Evolutionary conservation across 2,113 vertebrate genomes (phyloP).

Genomic region (Nyctereutes procyonoides): DNA sequence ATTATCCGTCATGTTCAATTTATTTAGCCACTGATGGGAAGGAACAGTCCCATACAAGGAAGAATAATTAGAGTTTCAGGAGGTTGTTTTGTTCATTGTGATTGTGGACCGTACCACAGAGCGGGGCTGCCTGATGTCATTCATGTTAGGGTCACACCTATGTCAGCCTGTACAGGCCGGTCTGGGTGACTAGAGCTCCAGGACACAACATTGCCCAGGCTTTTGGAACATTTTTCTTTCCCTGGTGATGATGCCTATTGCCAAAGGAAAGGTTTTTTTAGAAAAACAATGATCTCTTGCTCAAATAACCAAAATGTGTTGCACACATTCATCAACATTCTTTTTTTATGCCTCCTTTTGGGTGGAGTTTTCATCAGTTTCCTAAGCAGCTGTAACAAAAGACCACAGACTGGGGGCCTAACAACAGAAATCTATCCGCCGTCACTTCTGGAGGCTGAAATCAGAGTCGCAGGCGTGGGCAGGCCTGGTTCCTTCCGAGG

Average conservation of each 20-base stretch:
- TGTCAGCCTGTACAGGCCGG: rapidly evolving
- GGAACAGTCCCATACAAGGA: neutral
- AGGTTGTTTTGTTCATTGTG: neutral
- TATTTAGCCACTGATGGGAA: neutral
- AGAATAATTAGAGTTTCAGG: neutral
- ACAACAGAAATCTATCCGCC: neutral
- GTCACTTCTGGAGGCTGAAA: neutral
- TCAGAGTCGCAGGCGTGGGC: rapidly evolving
- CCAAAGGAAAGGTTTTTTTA: neutral
- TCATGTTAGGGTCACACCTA: too few relatives aligned
- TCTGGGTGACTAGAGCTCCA: neutral
- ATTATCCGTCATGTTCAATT: neutral
- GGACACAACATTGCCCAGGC: neutral
- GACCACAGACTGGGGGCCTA: neutral
- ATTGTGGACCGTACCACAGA: too few relatives aligned
- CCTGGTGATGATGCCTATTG: neutral
- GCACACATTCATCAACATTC: rapidly evolving
- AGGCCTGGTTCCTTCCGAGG: neutral
- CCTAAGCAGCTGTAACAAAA: too few relatives aligned
- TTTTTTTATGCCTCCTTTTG: neutral
- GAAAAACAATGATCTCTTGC: neutral
- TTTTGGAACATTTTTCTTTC: neutral
- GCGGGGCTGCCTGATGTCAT: rapidly evolving
- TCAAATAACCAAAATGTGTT: neutral
- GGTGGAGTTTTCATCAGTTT: neutral